Percentiles rank a stretch among this genome's conserved stretches.
phyloP scores from a whole-genome alignment of 2,797 vertebrate species.

The Periparus ater region DNA sequence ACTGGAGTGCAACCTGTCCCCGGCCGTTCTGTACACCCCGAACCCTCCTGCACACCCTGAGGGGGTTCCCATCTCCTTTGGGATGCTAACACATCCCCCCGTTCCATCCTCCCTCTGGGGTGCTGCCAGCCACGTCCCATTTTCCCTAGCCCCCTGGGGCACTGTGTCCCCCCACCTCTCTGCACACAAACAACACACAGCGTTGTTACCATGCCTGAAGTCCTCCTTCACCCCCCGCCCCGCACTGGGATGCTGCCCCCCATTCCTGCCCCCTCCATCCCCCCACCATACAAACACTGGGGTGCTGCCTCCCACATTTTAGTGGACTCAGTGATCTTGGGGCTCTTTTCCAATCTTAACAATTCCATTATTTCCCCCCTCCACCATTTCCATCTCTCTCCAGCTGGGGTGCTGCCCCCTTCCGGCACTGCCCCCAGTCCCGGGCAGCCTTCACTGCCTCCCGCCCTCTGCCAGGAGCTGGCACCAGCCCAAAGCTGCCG shows the following conservation, averaged over 20 bases:
- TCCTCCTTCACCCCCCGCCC: not conserved
- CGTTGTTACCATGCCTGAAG: not conserved
- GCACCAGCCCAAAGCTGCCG: not conserved
- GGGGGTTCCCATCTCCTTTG: not conserved
- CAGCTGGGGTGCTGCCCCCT: not conserved
- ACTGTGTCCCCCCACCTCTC: no score
- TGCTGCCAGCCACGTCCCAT: not conserved
- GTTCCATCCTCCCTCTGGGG: not conserved
- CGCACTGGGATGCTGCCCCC: not conserved
- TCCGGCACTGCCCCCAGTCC: rapidly evolving
- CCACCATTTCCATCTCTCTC: not conserved
- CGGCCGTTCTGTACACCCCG: not conserved
- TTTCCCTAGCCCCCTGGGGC: not conserved
- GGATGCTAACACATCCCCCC: not conserved
- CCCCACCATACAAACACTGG: not conserved
- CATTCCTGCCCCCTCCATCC: not conserved
- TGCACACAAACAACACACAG: not conserved
- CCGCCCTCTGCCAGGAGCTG: not conserved
- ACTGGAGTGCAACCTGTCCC: no score
- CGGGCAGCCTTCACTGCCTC: not conserved
- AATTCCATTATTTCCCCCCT: not conserved
- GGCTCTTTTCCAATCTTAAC: not conserved
- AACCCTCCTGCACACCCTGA: not conserved
- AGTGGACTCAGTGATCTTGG: not conserved
- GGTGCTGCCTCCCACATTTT: not conserved